Evolutionary conservation across 2,888 invertebrate genomes (phyloP).

Genomic region (Ypsolopha sequella): DNA sequence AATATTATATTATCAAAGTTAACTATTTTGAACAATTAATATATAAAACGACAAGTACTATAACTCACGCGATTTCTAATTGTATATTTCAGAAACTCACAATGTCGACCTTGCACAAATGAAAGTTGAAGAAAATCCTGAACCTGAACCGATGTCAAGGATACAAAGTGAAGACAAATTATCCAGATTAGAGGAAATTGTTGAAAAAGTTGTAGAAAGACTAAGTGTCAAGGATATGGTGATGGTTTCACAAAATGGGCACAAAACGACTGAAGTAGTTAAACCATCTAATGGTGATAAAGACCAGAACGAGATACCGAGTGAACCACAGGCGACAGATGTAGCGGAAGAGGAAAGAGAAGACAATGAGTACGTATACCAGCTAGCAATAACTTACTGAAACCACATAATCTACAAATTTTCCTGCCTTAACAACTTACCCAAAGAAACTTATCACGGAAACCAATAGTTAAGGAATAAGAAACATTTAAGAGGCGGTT

Average conservation of each 20-base stretch:
- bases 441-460: no score
- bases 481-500: no score
- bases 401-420: no score
- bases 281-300: background rate
- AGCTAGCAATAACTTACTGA: no score
- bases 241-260: no score
- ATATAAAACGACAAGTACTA: background rate
- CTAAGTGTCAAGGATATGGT: no score
- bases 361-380: background rate
- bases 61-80: background rate
- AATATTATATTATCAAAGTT: no score
- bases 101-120: background rate
- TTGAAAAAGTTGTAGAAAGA: slow-evolving; percentile 39
- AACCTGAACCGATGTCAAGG: background rate
- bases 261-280: background rate
- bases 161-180: slow-evolving; percentile 6
- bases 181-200: slow-evolving; percentile 37
- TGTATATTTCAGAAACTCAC: background rate
- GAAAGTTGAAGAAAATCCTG: background rate
- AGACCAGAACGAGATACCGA: background rate
- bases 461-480: no score
- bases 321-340: background rate
- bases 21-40: no score
- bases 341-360: background rate
- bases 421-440: no score